These are phyloP conservation scores for Strix aluco DNA, from an alignment of 2,113 vertebrate species.

Conservation along the genomic window DNA sequence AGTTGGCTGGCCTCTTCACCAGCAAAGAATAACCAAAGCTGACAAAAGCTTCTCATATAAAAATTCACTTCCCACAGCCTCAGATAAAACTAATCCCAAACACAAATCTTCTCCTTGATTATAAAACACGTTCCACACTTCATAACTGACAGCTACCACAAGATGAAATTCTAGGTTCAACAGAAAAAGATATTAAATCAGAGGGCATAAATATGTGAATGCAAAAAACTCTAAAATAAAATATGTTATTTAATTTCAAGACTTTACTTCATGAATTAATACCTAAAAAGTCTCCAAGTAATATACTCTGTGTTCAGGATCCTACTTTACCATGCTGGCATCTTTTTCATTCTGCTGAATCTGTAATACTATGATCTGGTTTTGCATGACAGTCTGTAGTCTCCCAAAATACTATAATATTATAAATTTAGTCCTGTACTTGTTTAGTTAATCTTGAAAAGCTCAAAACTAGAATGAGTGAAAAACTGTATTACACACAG, in stretches of 20 bases:
- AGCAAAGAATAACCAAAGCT: background rate
- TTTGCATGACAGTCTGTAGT: background rate
- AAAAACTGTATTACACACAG: background rate
- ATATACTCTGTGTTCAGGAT: background rate
- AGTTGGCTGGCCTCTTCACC: background rate
- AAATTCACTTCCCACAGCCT: background rate
- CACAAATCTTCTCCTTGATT: background rate
- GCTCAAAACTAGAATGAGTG: background rate
- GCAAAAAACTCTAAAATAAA: background rate
- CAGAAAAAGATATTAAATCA: background rate
- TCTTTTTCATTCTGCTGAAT: background rate
- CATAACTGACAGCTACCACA: too few relatives aligned
- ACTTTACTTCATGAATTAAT: background rate
- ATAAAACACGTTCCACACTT: background rate
- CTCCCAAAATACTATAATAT: background rate
- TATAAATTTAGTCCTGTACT: background rate
- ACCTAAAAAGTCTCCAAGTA: background rate
- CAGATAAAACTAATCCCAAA: background rate
- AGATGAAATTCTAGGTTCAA: background rate
- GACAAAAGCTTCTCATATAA: background rate
- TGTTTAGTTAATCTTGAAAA: background rate
- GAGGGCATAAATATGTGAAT: background rate
- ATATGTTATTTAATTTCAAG: background rate
- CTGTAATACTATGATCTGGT: background rate
- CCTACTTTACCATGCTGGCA: background rate